phyloP scores from a whole-genome alignment of 1,140 invertebrate genomes.

The Cotesia typhae region DNA sequence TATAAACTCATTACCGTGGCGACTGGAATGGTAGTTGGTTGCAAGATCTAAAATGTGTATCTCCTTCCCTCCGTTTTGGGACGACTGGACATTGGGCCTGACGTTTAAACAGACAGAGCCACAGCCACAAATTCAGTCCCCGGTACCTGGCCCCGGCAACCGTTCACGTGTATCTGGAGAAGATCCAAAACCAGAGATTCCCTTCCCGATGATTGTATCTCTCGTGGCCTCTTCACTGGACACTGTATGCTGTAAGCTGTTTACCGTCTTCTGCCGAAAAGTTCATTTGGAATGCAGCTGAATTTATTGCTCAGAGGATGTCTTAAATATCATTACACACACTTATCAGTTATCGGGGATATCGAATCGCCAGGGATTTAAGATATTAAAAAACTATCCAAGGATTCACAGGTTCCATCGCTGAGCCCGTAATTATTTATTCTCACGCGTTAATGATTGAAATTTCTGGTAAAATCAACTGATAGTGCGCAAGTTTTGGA shows the following conservation, averaged over 20 bases:
- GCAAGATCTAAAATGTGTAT: constrained; percentile 42
- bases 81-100: constrained; percentile 1
- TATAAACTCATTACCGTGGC: constrained; percentile 45
- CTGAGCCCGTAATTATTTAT: too few relatives aligned
- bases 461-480: too few relatives aligned
- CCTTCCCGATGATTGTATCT: constrained; percentile 42
- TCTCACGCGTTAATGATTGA: too few relatives aligned
- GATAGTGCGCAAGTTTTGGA: too few relatives aligned
- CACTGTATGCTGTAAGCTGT: too few relatives aligned
- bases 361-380: constrained; percentile 33
- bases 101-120: constrained; percentile 9
- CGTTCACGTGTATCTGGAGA: too few relatives aligned
- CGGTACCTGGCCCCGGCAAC: too few relatives aligned
- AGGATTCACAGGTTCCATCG: too few relatives aligned
- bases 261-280: constrained; percentile 32
- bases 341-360: constrained; percentile 42
- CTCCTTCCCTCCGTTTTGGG: constrained; percentile 26
- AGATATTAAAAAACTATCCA: neutral
- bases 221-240: constrained; percentile 16
- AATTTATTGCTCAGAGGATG: constrained; percentile 42
- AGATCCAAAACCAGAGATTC: constrained; percentile 27
- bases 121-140: constrained; percentile 12
- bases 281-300: constrained; percentile 43
- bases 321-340: constrained; percentile 46
- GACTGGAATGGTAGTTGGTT: constrained; percentile 44